A percentile compares a stretch with the other conserved stretches of the same genome.
Evolutionary conservation across 2,888 invertebrate species (phyloP).

Genomic region (Drosophila hamatofila): DNA sequence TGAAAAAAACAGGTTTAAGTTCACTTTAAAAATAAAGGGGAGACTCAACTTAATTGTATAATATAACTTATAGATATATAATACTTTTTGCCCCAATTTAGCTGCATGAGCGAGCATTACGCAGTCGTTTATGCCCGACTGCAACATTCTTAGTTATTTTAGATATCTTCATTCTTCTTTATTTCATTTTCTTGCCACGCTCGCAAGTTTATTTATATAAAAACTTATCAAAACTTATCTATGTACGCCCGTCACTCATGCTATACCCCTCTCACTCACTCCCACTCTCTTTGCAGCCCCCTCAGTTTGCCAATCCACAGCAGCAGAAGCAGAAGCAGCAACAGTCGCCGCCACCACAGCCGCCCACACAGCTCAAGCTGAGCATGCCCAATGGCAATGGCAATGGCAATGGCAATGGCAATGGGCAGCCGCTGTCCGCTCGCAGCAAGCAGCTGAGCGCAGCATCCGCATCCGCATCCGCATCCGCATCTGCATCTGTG

Average conservation of each 20-base stretch:
- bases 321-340: constrained; percentile 30
- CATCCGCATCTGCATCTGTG: not conserved
- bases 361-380: constrained; percentile 42
- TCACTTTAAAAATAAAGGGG: too few species aligned
- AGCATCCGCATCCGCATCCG: not conserved
- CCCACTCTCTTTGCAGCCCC: constrained; percentile 67
- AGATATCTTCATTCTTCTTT: not conserved
- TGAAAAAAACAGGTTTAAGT: not conserved
- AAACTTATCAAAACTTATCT: constrained; percentile 14
- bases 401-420: constrained; percentile 41
- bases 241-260: not conserved
- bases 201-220: constrained; percentile 15
- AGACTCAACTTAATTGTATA: too few species aligned
- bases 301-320: constrained; percentile 82
- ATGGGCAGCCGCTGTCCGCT: constrained; percentile 38
- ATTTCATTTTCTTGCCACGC: constrained; percentile 7
- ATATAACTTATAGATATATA: too few species aligned
- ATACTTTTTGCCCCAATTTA: too few species aligned
- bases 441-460: constrained; percentile 22
- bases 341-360: constrained; percentile 29
- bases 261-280: not conserved
- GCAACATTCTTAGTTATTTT: not conserved
- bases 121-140: not conserved
- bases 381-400: constrained; percentile 16
- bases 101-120: not conserved